These are phyloP conservation scores for Embidobia sp. DNA, from an alignment of 2,888 invertebrate genomes.

Conservation along the genomic window DNA sequence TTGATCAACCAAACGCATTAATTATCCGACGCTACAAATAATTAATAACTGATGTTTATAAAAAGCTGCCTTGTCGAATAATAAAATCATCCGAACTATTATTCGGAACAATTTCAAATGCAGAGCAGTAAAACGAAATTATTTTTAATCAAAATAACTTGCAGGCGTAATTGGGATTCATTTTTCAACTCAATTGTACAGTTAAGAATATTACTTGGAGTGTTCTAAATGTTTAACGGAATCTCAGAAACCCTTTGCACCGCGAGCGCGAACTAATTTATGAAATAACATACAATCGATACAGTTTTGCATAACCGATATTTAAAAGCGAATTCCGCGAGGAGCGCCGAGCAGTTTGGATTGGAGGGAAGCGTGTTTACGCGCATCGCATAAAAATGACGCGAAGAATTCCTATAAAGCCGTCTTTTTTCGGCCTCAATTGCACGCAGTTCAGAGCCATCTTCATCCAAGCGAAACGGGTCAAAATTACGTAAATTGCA, in stretches of 20 bases:
- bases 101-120: too few relatives aligned
- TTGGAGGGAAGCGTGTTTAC: neutral
- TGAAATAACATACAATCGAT: conserved; percentile 33
- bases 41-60: too few relatives aligned
- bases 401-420: conserved; percentile 34
- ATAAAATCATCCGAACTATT: too few relatives aligned
- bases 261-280: conserved; percentile 23
- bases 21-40: too few relatives aligned
- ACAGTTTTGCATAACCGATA: conserved; percentile 25
- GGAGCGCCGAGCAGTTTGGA: conserved; percentile 5
- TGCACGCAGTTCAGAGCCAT: neutral
- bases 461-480: conserved; percentile 2
- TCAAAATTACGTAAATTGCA: conserved; percentile 3
- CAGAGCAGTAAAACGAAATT: too few relatives aligned
- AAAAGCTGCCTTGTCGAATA: too few relatives aligned
- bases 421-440: neutral
- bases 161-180: too few relatives aligned
- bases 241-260: neutral
- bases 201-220: too few relatives aligned
- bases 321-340: conserved; percentile 27
- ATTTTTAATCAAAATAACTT: too few relatives aligned
- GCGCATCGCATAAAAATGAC: conserved; percentile 24
- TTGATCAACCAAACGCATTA: too few relatives aligned
- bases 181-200: too few relatives aligned
- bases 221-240: too few relatives aligned